phyloP scores from a whole-genome alignment of 1,140 invertebrate species.

The Copidosoma floridanum region DNA sequence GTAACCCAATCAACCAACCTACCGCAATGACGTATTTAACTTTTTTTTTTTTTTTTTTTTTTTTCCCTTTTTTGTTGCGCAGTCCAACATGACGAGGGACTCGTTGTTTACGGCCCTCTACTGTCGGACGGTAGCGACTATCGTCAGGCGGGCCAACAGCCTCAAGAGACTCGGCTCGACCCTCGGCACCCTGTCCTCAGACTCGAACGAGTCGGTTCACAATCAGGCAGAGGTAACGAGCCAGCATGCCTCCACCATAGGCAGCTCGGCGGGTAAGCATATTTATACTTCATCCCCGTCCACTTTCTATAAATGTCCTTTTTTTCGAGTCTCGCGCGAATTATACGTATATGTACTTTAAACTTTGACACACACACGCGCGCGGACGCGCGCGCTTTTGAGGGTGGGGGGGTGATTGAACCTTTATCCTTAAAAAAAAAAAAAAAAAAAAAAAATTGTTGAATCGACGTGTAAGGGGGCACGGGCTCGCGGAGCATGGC shows the following conservation, averaged over 20 bases:
- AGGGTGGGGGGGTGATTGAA: too few relatives aligned
- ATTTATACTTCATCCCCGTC: neutral
- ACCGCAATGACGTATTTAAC: neutral
- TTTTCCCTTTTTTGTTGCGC: conserved; percentile 1
- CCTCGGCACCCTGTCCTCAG: conserved; percentile 83
- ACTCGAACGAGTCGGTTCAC: conserved; percentile 88
- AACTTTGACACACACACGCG: too few relatives aligned
- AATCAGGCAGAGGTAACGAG: conserved; percentile 82
- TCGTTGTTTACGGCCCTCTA: conserved; percentile 90
- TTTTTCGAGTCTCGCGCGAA: too few relatives aligned
- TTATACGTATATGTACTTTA: too few relatives aligned
- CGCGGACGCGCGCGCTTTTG: conserved; percentile 73
- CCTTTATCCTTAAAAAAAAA: too few relatives aligned
- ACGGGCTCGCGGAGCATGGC: conserved; percentile 89
- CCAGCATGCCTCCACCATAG: conserved; percentile 83
- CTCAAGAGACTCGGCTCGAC: conserved; percentile 84
- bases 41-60: neutral
- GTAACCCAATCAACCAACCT: neutral
- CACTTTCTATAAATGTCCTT: neutral
- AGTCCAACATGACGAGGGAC: conserved; percentile 83
- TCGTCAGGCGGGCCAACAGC: conserved; percentile 88
- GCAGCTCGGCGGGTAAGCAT: conserved; percentile 62
- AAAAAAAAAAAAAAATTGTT: neutral
- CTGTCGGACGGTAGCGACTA: conserved; percentile 91
- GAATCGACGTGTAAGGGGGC: conserved; percentile 44